Base-by-base conservation (phyloP, 2,888 invertebrate genomes). In the Beris morrisii region DNA sequence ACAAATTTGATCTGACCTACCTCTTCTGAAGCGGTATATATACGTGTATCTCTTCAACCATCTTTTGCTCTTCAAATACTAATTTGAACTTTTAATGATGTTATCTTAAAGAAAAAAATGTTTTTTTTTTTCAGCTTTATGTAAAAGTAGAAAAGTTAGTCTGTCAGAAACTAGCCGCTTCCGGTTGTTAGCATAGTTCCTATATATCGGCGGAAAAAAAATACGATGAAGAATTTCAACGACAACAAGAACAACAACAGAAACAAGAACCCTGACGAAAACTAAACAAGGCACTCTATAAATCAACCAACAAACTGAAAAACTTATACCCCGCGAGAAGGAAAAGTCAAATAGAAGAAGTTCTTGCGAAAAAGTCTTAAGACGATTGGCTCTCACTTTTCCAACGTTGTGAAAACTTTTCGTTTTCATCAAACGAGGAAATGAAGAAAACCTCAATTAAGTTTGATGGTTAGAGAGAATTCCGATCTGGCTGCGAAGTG, bases 1-100 rank as follows among this genome's bases (percentile, higher is more conserved):
- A 22, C 22, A 22, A 22, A 22, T 22, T 22, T 22, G 22, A 22
- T 22, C 22, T 22, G 22, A 22, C 22, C 22, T 22, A 22, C 22
- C 22, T n/a, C n/a, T n/a, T n/a, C n/a, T n/a, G n/a, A n/a, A 38
- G 38, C 38, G 5, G 9, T 38, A 38, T 38, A 3, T 38, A 38
- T 38, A 38, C 9, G 38, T 7, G 9, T 1, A 38, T 50, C 54
- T 56, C 61, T 50, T 56, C 43, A 48, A 54, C 56, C 61, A 65
- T 65, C 61, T 68, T 50, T 32, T 56, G 45, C 32, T 67, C 64
- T 58, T 63, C 63, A 68, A 68, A 68, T 54, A 69, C 65, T 65
- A 69, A 69, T 69, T 67, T 67, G 63, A 69, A 69, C 67, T 69
- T 69, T 69, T 69, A 69, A 69, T 69, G 69, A 69, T 69, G 67